Evolutionary conservation across 2,113 vertebrate genomes (phyloP).

Genomic region (Gavialis gangeticus): DNA sequence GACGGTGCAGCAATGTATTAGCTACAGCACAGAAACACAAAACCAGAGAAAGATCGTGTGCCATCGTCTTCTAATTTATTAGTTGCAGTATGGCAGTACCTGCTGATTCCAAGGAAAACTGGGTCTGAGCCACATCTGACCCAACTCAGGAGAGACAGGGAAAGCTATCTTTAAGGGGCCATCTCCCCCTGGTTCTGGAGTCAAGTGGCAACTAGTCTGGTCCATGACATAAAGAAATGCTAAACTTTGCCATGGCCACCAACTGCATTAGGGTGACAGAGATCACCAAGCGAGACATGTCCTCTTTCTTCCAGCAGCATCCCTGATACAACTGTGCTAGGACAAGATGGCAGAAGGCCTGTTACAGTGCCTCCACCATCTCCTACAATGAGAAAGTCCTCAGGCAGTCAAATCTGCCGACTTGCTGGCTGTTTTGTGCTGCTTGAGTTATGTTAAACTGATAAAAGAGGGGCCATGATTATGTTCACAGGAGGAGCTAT

Average conservation of each 20-base stretch:
- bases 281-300: background rate
- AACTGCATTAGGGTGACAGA: background rate
- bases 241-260: background rate
- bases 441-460: background rate
- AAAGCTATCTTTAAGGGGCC: background rate
- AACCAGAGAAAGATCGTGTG: background rate
- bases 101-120: background rate
- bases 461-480: background rate
- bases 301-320: background rate
- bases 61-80: background rate
- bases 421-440: background rate
- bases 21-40: background rate
- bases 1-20: background rate
- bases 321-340: background rate
- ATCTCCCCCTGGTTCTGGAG: background rate
- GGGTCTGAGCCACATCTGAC: background rate
- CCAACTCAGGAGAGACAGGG: background rate
- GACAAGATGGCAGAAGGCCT: background rate
- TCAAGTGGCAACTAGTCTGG: background rate
- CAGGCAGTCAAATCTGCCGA: background rate
- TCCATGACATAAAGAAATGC: rapidly evolving
- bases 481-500: rapidly evolving
- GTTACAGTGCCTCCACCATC: background rate
- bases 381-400: background rate
- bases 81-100: background rate